Base-by-base conservation (phyloP, 2,113 vertebrate genomes). In the Egretta garzetta region DNA sequence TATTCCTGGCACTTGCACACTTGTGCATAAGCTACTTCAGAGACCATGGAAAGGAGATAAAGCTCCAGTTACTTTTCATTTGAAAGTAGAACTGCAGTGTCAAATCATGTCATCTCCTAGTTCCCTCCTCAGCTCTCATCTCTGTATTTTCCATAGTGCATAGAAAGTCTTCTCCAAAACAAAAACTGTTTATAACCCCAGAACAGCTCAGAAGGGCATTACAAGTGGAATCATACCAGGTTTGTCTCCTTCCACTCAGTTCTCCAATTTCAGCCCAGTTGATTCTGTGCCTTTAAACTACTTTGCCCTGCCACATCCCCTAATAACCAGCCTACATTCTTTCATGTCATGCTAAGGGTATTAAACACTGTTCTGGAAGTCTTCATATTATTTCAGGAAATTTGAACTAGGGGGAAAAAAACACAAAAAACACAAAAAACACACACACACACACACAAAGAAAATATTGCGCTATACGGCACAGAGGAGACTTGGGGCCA, bases 21-120 rank as follows among this genome's bases (percentile, higher is more conserved):
- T 63, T 55, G 26, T 33, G 23, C 35, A 7, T 22, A 27, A 64
- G 4, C 30, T 49, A 60, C 49, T 47, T 17, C 16, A 76, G 62
- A 58, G 33, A 80, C 33, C 16, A 49, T 2, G 14, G 47, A 55
- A 88, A 75, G 43, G 66, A 68, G 58, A 33, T 10, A 33, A 60
- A n/a, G 14, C 32, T n/a, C 4, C n/a, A 58, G 19, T 19, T 4
- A n/a, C 10, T 28, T 32, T 8, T 33, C 0, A 1, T 30, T 21
- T 19, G 9, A 79, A 50, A 67, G 58, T 24, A 71, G 52, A 50
- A 3, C 22, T 67, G 35, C 8, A 19, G 19, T 24, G 28, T 30
- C 56, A 82, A 16, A 71, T 33, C 30, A 8, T 4, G 5, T 30
- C 37, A 70, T 28, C 35, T 43, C 59, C 39, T 55, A 35, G 13